Percentiles rank a stretch among this genome's conserved stretches.
Conservation (phyloP, 92 coral and sea anemone genomes). For the Siderastrea radians region DNA sequence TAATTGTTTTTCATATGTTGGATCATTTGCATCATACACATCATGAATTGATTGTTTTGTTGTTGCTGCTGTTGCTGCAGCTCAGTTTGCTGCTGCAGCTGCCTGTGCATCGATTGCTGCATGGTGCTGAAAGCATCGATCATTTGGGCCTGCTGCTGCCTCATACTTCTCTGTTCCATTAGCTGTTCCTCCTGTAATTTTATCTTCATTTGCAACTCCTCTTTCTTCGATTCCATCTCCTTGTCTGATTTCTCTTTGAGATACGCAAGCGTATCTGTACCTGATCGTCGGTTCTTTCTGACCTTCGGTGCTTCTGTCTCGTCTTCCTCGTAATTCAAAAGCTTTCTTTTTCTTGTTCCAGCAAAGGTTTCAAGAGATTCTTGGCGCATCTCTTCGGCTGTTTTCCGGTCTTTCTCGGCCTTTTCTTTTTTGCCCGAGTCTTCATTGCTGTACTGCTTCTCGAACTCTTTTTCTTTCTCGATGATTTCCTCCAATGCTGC, state of each 20-base stretch:
- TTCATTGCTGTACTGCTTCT: constrained; percentile 17
- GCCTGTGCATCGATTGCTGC: constrained; percentile 26
- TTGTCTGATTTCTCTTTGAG: constrained; percentile 22
- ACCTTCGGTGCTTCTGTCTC: not conserved
- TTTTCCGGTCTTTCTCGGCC: constrained; percentile 6
- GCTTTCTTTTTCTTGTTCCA: constrained; percentile 14
- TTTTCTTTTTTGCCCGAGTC: constrained; percentile 20
- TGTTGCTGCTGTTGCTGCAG: constrained; percentile 19
- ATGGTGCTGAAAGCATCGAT: constrained; percentile 7
- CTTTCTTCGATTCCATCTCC: constrained; percentile 22
- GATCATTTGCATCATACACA: constrained; percentile 5
- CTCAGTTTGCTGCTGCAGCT: constrained; percentile 20
- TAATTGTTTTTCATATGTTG: constrained; percentile 15
- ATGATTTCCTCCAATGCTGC: constrained; percentile 9
- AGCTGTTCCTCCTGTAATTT: constrained; percentile 16
- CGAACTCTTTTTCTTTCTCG: constrained; percentile 15
- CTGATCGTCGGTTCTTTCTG: constrained; percentile 14
- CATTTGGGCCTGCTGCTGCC: constrained; percentile 25
- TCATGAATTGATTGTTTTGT: constrained; percentile 12
- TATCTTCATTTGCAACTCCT: constrained; percentile 7
- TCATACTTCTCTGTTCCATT: constrained; percentile 12
- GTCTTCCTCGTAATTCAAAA: constrained; percentile 3
- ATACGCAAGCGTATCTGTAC: constrained; percentile 24
- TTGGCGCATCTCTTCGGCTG: constrained; percentile 21
- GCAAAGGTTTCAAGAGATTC: constrained; percentile 28